Evolutionary conservation across 2,888 invertebrate genomes (phyloP).

Genomic region (Melangyna quadrimaculata): DNA sequence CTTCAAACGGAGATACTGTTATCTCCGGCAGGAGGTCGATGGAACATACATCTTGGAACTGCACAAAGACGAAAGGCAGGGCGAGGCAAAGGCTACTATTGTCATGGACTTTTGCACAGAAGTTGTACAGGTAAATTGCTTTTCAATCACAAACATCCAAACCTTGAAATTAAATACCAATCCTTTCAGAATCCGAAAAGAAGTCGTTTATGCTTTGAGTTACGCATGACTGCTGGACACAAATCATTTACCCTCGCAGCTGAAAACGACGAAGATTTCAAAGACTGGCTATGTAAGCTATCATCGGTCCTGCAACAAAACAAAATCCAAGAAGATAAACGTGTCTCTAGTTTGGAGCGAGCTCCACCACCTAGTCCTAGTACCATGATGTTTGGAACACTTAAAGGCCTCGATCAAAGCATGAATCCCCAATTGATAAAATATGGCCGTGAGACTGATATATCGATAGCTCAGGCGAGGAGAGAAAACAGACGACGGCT

Average conservation of each 20-base stretch:
- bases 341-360: slow-evolving; percentile 85
- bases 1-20: slow-evolving; percentile 94
- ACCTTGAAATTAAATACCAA: background rate
- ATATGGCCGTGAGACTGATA: slow-evolving; percentile 94
- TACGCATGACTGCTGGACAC: slow-evolving; percentile 92
- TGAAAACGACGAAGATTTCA: slow-evolving; percentile 90
- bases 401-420: slow-evolving; percentile 94
- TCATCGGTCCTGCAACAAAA: slow-evolving; percentile 92
- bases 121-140: slow-evolving; percentile 86
- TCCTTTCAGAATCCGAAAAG: slow-evolving; percentile 89
- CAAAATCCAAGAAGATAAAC: slow-evolving; percentile 90
- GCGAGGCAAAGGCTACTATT: slow-evolving; percentile 94
- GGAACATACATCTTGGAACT: slow-evolving; percentile 95
- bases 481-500: slow-evolving; percentile 90
- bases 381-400: slow-evolving; percentile 88
- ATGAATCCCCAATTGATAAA: slow-evolving; percentile 95
- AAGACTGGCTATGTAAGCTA: slow-evolving; percentile 92
- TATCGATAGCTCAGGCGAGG: slow-evolving; percentile 90
- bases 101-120: slow-evolving; percentile 97
- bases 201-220: slow-evolving; percentile 92
- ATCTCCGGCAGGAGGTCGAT: slow-evolving; percentile 93
- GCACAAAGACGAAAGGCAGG: slow-evolving; percentile 95
- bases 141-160: background rate
- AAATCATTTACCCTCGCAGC: slow-evolving; percentile 93
- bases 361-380: slow-evolving; percentile 84